These are phyloP conservation scores for Allygus modestus DNA, from an alignment of 2,888 invertebrate species.

Conservation along the genomic window DNA sequence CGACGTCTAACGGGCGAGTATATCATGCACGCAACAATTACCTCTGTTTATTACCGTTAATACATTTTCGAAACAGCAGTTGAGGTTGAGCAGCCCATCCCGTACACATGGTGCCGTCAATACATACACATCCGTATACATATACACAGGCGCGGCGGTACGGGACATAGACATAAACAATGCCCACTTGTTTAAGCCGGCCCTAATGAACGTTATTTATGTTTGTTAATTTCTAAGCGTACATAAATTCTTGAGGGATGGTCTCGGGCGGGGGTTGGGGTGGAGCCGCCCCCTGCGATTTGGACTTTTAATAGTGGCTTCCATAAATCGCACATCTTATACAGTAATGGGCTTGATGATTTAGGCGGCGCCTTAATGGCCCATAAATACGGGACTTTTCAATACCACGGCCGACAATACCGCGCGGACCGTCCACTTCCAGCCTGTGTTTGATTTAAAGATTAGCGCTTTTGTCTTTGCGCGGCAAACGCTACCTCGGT, in stretches of 20 bases:
- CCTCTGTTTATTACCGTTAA: conserved; percentile 37
- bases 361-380: conserved; percentile 57
- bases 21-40: conserved; percentile 19
- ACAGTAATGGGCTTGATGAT: conserved; percentile 59
- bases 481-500: conserved; percentile 17
- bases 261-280: neutral
- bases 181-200: conserved; percentile 33
- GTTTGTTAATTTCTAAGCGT: conserved; percentile 58
- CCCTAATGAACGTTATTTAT: conserved; percentile 60
- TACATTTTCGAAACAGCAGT: conserved; percentile 41
- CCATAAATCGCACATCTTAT: conserved; percentile 60
- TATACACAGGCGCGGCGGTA: neutral
- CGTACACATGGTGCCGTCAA: conserved; percentile 48
- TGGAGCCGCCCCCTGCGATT: conserved; percentile 43
- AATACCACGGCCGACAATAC: conserved; percentile 52
- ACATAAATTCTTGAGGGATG: conserved; percentile 58
- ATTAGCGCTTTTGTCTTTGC: conserved; percentile 59
- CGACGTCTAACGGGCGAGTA: neutral
- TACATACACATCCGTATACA: neutral
- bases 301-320: conserved; percentile 55
- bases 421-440: conserved; percentile 8
- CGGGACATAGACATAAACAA: conserved; percentile 47
- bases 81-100: conserved; percentile 45
- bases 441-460: conserved; percentile 56
- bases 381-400: conserved; percentile 58